These are phyloP conservation scores for Elaphurus davidianus DNA, from an alignment of 2,113 vertebrate species.

Conservation along the genomic window DNA sequence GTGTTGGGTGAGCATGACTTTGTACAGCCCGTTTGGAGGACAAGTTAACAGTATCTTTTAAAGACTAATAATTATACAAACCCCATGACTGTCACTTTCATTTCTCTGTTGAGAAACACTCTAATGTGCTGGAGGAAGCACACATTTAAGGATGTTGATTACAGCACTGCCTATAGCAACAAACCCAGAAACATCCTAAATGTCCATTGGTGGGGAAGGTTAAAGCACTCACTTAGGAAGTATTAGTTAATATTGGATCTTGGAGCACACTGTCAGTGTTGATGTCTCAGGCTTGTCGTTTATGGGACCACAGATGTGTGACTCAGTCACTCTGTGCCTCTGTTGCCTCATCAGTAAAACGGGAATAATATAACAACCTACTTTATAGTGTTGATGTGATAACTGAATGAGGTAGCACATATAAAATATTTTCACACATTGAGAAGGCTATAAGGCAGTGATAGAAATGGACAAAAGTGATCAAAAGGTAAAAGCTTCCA, in stretches of 20 bases:
- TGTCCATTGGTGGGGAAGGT: background rate
- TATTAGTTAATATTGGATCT: background rate
- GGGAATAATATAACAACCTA: background rate
- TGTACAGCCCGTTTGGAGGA: background rate
- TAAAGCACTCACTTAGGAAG: background rate
- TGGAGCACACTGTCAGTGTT: background rate
- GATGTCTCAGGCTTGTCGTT: background rate
- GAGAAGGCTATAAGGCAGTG: background rate
- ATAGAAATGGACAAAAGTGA: background rate
- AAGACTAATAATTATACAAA: background rate
- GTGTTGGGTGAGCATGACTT: background rate
- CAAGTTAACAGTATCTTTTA: background rate
- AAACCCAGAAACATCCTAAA: background rate
- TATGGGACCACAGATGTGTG: background rate
- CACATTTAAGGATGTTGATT: accelerated
- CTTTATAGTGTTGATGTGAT: background rate
- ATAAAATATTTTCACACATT: background rate
- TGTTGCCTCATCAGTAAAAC: background rate
- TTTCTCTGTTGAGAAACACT: background rate
- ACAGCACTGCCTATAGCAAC: background rate
- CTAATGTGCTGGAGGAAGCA: background rate
- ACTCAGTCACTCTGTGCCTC: background rate
- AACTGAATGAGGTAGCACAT: background rate
- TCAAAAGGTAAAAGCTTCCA: background rate
- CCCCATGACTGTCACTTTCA: background rate